Base-by-base conservation (phyloP, 2,888 invertebrate species). In the Diadromus collaris region DNA sequence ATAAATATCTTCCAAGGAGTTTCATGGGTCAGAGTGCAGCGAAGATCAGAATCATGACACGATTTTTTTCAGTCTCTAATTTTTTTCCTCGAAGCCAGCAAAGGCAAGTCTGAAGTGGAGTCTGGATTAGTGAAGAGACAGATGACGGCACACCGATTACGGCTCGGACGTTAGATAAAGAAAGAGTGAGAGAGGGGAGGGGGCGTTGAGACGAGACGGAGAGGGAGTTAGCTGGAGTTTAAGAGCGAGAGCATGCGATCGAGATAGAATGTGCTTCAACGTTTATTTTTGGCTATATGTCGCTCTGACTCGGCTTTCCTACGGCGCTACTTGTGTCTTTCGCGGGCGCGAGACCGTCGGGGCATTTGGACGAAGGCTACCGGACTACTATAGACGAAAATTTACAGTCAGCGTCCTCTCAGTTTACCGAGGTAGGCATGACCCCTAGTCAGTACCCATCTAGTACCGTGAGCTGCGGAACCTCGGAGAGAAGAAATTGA, bases 281-380 rank as follows among this genome's bases (percentile, higher is more conserved):
- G 88, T 89, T 89, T 90, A 90, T 90, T 90, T 83, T 89, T 85
- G 84, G 87, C 87, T 84, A 61, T 81, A 82, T 83, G 84, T 84
- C 80, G 85, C 84, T 80, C 82, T 81, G 85, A 83, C 81, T 83
- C 78, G 58, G 81, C 76, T 83, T 81, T 79, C 80, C 76, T 67
- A 60, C 74, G 64, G 60, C 69, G 72, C 68, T 69, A 54, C 69
- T 68, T 60, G 74, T 69, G 76, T 60, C 72, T 73, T 51, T 69
- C 61, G 32, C 44, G 44, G 21, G 46, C 51, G 44, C 29, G 44
- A 6, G 64, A 24, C 69, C 69, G 68, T 60, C 76, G 69, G 61
- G 79, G 64, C 65, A 72, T 60, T 69, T 65, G 68, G 68, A 76
- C 58, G 58, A 69, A 68, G 29, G 27, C 34, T 54, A 58, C 48